phyloP scores from a whole-genome alignment of 2,113 vertebrate genomes.

The Colius striatus region DNA sequence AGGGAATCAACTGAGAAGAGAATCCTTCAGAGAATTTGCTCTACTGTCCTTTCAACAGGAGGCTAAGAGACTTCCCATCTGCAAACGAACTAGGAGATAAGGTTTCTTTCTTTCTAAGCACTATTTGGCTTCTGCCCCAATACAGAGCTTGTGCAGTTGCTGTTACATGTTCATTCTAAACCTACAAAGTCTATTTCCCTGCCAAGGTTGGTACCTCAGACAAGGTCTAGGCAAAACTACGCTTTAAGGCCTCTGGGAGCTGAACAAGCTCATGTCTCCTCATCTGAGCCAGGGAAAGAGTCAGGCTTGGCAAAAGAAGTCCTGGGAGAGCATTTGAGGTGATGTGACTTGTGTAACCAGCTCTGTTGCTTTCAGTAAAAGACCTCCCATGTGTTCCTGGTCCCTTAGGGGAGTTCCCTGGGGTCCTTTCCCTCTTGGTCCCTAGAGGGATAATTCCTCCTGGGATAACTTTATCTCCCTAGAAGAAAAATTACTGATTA shows the following conservation, averaged over 20 bases:
- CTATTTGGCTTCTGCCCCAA: neutral
- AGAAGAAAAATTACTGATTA: conserved; percentile 18
- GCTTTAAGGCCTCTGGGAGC: neutral
- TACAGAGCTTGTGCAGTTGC: neutral
- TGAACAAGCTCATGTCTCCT: neutral
- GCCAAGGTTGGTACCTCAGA: neutral
- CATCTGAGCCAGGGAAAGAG: neutral
- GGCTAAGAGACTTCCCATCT: neutral
- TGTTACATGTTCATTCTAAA: neutral
- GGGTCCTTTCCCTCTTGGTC: neutral
- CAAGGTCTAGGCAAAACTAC: neutral
- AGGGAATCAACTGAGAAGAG: neutral
- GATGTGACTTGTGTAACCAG: neutral
- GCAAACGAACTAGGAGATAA: neutral
- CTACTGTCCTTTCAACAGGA: neutral
- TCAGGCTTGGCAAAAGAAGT: neutral
- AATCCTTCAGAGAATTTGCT: neutral
- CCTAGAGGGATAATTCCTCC: neutral
- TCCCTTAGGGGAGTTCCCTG: neutral
- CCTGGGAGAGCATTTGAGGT: neutral
- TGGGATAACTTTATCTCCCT: neutral
- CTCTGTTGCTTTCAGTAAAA: neutral
- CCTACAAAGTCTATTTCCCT: neutral
- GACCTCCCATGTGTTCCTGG: neutral
- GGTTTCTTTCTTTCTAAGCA: neutral